A percentile compares a stretch with the other conserved stretches of the same genome.
Evolutionary conservation across 1,140 invertebrate genomes (phyloP).

Genomic region (Lamellibrachia luymesi): DNA sequence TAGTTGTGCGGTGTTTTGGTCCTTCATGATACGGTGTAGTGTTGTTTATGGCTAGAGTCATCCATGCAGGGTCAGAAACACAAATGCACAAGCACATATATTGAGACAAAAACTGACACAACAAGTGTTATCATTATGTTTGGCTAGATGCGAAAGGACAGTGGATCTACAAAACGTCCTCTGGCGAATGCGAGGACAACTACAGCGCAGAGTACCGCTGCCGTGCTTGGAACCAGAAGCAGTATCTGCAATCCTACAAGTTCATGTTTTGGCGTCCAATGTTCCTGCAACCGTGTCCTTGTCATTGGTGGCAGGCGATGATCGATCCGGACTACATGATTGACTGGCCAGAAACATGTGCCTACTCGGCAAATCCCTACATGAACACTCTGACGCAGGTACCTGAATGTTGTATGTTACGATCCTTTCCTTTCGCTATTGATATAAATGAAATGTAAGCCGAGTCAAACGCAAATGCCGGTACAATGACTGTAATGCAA

Average conservation of each 20-base stretch:
- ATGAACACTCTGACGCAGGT: neutral
- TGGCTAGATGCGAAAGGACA: neutral
- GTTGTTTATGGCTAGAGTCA: too few species aligned
- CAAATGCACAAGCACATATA: neutral
- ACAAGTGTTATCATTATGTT: neutral
- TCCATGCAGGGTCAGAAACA: neutral
- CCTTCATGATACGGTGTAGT: too few species aligned
- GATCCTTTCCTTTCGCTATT: neutral
- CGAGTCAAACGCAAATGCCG: neutral
- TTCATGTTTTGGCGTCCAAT: neutral
- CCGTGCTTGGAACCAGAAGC: neutral
- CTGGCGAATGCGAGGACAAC: neutral
- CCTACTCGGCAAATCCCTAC: neutral
- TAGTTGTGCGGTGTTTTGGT: too few species aligned
- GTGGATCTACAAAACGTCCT: neutral
- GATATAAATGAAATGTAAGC: neutral
- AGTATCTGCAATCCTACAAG: neutral
- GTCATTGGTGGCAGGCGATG: neutral
- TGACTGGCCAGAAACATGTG: neutral
- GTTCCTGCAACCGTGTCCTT: conserved; percentile 8
- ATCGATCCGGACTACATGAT: neutral
- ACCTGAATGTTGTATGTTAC: neutral
- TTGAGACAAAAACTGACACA: neutral
- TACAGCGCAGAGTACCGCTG: neutral
- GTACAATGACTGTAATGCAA: neutral